A percentile compares a stretch with the other conserved stretches of the same genome.
phyloP scores from a whole-genome alignment of 2,888 invertebrate species.

The Eremobia ochroleuca region DNA sequence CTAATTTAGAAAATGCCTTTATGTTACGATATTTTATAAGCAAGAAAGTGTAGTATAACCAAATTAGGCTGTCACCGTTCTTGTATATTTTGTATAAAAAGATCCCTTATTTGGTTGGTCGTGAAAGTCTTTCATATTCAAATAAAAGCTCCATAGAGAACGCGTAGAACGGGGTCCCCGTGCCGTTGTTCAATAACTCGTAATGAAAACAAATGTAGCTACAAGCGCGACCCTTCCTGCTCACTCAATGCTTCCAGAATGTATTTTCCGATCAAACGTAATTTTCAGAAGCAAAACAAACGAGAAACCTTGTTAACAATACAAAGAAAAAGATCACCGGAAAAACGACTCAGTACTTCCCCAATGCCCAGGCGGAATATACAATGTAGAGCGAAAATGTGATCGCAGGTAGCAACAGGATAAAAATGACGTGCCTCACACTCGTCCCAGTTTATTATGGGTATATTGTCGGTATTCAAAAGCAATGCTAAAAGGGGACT shows the following conservation, averaged over 20 bases:
- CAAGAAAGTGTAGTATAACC: slow-evolving; percentile 35
- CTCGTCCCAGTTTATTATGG: slow-evolving; percentile 36
- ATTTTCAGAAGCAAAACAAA: slow-evolving; percentile 75
- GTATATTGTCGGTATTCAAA: slow-evolving; percentile 50
- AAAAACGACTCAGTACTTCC: slow-evolving; percentile 35
- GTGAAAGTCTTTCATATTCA: slow-evolving; percentile 76
- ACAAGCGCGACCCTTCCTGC: slow-evolving; percentile 81
- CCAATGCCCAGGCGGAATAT: slow-evolving; percentile 23
- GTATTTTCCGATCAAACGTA: slow-evolving; percentile 78
- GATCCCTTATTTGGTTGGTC: slow-evolving; percentile 63
- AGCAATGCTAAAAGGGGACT: slow-evolving; percentile 64
- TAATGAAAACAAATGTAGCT: slow-evolving; percentile 86
- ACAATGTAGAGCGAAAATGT: slow-evolving; percentile 39
- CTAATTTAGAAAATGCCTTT: slow-evolving; percentile 40
- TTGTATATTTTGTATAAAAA: slow-evolving; percentile 54
- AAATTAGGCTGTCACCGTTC: slow-evolving; percentile 28
- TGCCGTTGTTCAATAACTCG: slow-evolving; percentile 81
- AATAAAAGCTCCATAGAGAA: slow-evolving; percentile 77
- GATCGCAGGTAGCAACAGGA: slow-evolving; percentile 42
- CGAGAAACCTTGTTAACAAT: slow-evolving; percentile 61
- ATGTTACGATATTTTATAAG: slow-evolving; percentile 29
- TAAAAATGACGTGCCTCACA: slow-evolving; percentile 36
- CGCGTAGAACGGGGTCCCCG: slow-evolving; percentile 74
- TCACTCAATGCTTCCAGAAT: slow-evolving; percentile 78
- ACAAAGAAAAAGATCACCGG: slow-evolving; percentile 60